phyloP scores from a whole-genome alignment of 2,113 vertebrate genomes.

The Atlantisia rogersi region DNA sequence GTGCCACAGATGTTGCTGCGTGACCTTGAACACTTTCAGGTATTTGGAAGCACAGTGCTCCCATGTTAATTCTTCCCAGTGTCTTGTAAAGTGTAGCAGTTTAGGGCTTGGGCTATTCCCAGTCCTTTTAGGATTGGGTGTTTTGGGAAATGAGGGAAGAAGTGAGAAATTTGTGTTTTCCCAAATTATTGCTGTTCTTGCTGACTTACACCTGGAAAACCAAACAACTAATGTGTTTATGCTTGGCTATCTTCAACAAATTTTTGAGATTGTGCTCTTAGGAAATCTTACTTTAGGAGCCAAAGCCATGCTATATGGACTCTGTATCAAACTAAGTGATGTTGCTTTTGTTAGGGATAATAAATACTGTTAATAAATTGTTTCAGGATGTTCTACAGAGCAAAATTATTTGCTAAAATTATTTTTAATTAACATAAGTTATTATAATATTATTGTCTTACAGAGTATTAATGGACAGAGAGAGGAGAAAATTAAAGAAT shows the following conservation, averaged over 20 bases:
- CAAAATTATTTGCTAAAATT: constrained; percentile 3
- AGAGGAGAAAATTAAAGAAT: neutral
- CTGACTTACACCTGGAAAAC: neutral
- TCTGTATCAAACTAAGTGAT: neutral
- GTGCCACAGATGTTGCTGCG: neutral
- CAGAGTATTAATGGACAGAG: constrained; percentile 12
- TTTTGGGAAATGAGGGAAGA: neutral
- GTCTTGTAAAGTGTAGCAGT: neutral
- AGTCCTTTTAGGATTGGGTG: neutral
- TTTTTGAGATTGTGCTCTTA: neutral
- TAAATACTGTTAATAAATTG: neutral
- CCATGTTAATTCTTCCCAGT: neutral
- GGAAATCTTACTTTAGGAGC: neutral
- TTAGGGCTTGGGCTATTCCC: neutral
- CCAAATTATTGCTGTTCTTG: neutral
- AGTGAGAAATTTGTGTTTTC: neutral
- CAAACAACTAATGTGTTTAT: neutral
- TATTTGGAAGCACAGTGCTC: neutral
- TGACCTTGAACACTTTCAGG: neutral
- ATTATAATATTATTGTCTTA: neutral
- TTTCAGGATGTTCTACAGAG: neutral
- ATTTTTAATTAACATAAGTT: constrained; percentile 19
- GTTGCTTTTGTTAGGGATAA: neutral
- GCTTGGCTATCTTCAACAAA: neutral
- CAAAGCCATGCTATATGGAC: neutral